phyloP scores from a whole-genome alignment of 2,888 invertebrate species.

The Troglohyphantes excavatus region DNA sequence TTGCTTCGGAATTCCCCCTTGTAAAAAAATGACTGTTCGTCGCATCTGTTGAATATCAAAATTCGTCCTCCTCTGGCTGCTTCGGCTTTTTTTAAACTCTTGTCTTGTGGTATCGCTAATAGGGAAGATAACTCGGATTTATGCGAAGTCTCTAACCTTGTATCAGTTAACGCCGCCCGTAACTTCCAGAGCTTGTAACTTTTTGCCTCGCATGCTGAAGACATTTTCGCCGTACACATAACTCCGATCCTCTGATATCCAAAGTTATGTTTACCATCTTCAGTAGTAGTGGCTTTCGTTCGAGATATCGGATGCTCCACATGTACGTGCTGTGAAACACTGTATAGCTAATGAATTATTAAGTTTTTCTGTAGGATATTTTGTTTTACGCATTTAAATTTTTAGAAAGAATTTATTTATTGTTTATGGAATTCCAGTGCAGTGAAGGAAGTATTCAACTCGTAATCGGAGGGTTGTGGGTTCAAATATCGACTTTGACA shows the following conservation, averaged over 20 bases:
- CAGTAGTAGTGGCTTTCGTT: neutral
- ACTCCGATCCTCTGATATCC: neutral
- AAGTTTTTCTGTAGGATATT: no score
- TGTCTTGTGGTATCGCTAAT: conserved; percentile 41
- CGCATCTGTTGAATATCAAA: conserved; percentile 59
- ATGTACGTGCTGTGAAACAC: no score
- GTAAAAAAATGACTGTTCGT: neutral
- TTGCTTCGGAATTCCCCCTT: neutral
- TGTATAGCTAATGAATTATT: no score
- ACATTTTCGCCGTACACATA: neutral
- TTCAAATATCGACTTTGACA: no score
- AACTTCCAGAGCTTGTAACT: neutral
- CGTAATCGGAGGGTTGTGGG: no score
- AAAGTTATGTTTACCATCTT: neutral
- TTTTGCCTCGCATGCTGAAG: neutral
- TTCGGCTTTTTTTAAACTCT: neutral
- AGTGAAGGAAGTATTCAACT: no score
- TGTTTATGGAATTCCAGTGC: no score
- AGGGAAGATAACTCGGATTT: conserved; percentile 43
- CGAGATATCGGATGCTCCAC: neutral
- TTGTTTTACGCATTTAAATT: no score
- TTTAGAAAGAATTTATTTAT: no score
- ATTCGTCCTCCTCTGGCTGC: neutral
- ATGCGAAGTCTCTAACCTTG: neutral
- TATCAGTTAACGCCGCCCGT: neutral